Evolutionary conservation across 2,113 vertebrate species (phyloP).

Genomic region (Gadus macrocephalus): DNA sequence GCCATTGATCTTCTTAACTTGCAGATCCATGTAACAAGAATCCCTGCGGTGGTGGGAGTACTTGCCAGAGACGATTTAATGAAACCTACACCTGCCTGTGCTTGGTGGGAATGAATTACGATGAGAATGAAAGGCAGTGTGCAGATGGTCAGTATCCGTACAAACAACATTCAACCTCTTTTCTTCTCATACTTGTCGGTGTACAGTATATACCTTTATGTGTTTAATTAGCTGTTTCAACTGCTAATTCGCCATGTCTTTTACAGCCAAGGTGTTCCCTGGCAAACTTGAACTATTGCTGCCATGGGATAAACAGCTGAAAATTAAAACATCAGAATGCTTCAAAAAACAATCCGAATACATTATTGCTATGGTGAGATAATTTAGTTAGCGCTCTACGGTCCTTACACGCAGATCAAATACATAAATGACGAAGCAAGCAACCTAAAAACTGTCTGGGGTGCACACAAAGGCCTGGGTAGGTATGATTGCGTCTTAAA

Average conservation of each 20-base stretch:
- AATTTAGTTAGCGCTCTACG: not conserved
- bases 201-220: not conserved
- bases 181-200: not conserved
- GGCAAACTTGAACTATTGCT: fast-evolving
- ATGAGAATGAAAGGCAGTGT: not conserved
- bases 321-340: fast-evolving
- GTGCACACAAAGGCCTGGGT: too few relatives aligned
- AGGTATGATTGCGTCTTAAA: not conserved
- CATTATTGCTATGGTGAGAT: not conserved
- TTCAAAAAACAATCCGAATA: fast-evolving
- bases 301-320: fast-evolving
- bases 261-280: constrained; percentile 56
- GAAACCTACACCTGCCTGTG: constrained; percentile 40
- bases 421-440: too few relatives aligned
- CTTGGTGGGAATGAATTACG: constrained; percentile 35
- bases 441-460: too few relatives aligned
- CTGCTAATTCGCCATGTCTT: constrained; percentile 5
- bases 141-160: constrained; percentile 17
- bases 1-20: not conserved
- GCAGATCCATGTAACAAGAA: constrained; percentile 29
- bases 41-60: constrained; percentile 43
- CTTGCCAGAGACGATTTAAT: constrained; percentile 20
- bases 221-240: not conserved
- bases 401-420: too few relatives aligned
- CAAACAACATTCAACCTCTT: not conserved